phyloP scores from a whole-genome alignment of 2,888 invertebrate species.

The Hecatera dysodea region DNA sequence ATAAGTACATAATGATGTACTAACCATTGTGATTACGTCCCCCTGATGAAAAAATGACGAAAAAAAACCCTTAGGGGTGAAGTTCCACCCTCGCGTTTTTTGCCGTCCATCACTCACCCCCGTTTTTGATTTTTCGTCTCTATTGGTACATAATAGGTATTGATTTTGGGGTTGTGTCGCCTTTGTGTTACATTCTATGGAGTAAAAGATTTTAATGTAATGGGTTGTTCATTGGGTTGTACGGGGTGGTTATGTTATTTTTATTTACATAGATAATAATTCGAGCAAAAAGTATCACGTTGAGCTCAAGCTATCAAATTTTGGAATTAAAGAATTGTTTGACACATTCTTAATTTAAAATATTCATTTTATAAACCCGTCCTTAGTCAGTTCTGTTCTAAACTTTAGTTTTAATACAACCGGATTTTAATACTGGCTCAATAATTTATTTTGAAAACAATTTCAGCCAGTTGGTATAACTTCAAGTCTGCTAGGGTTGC shows the following conservation, averaged over 20 bases:
- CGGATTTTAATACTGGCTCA: too few relatives aligned
- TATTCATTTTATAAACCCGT: too few relatives aligned
- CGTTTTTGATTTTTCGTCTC: constrained; percentile 76
- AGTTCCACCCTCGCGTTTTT: constrained; percentile 78
- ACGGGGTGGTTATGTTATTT: not conserved
- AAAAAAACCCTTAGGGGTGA: constrained; percentile 76
- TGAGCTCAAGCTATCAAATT: too few relatives aligned
- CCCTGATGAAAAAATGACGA: constrained; percentile 67
- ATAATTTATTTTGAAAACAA: too few relatives aligned
- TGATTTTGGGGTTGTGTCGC: constrained; percentile 76
- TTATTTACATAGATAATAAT: not conserved
- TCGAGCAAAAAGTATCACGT: too few relatives aligned
- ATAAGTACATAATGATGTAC: constrained; percentile 81
- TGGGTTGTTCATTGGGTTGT: not conserved
- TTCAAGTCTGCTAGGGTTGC: too few relatives aligned
- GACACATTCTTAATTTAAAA: too few relatives aligned
- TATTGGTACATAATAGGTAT: constrained; percentile 85
- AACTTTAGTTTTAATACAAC: too few relatives aligned
- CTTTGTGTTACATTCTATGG: constrained; percentile 45
- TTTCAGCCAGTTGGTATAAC: too few relatives aligned
- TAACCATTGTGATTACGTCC: constrained; percentile 78
- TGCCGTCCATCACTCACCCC: constrained; percentile 76
- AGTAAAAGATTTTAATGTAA: constrained; percentile 25
- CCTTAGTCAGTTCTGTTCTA: too few relatives aligned
- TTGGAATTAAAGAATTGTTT: too few relatives aligned